These are phyloP conservation scores for Periphyllus acericola DNA, from an alignment of 2,888 invertebrate species.

Conservation along the genomic window DNA sequence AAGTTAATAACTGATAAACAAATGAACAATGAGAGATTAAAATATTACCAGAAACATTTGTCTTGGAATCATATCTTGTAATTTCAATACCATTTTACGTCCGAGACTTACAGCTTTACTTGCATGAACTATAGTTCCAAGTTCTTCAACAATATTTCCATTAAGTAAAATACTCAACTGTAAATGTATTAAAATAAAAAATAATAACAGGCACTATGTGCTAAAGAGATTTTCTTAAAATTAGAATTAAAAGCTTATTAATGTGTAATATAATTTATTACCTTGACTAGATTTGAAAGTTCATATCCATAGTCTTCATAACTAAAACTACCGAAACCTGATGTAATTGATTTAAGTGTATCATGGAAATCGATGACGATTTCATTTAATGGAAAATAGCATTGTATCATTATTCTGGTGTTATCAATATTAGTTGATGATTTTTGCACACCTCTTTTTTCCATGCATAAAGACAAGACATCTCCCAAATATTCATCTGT, in stretches of 20 bases:
- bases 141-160: slow-evolving; percentile 82
- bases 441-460: slow-evolving; percentile 78
- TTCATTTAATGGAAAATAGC: slow-evolving; percentile 88
- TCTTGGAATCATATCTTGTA: slow-evolving; percentile 86
- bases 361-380: slow-evolving; percentile 96
- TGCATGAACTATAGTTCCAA: slow-evolving; percentile 82
- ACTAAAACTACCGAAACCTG: slow-evolving; percentile 96
- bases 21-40: not conserved
- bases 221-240: not conserved
- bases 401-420: slow-evolving; percentile 82
- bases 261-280: slow-evolving; percentile 68
- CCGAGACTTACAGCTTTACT: slow-evolving; percentile 76
- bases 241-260: not conserved
- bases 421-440: slow-evolving; percentile 84
- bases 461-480: slow-evolving; percentile 73
- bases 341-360: slow-evolving; percentile 84
- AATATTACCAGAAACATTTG: slow-evolving; percentile 77
- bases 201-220: not conserved
- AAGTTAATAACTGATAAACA: not conserved
- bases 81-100: slow-evolving; percentile 76
- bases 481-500: slow-evolving; percentile 62
- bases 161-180: slow-evolving; percentile 84
- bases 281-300: slow-evolving; percentile 80
- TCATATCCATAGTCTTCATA: slow-evolving; percentile 90
- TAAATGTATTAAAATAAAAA: slow-evolving; percentile 58